phyloP scores from a whole-genome alignment of 2,888 invertebrate species.

The Clostera curtula region DNA sequence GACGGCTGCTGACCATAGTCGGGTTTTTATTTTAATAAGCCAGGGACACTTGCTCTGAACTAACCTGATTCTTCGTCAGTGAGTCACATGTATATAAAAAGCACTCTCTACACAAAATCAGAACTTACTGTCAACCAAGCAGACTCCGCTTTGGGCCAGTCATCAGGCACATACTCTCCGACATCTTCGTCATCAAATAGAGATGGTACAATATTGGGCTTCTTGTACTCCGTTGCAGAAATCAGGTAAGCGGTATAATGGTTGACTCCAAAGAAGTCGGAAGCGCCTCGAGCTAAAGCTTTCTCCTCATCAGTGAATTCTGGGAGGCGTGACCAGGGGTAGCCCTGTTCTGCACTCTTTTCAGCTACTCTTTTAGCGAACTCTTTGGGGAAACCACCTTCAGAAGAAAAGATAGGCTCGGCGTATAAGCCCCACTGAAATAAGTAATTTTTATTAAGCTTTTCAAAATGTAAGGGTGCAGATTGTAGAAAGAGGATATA shows the following conservation, averaged over 20 bases:
- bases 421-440: too few relatives aligned
- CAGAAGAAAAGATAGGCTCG: too few relatives aligned
- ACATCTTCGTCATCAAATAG: neutral
- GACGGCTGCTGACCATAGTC: too few relatives aligned
- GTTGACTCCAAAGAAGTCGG: constrained; percentile 52
- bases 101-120: too few relatives aligned
- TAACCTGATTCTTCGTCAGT: too few relatives aligned
- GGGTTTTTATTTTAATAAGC: too few relatives aligned
- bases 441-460: too few relatives aligned
- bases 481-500: too few relatives aligned
- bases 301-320: neutral
- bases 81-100: too few relatives aligned
- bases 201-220: neutral
- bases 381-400: too few relatives aligned
- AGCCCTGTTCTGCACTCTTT: neutral
- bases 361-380: constrained; percentile 35
- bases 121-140: neutral
- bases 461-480: too few relatives aligned
- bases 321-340: neutral
- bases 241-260: constrained; percentile 6
- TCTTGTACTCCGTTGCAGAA: neutral
- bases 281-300: constrained; percentile 34
- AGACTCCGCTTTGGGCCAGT: neutral
- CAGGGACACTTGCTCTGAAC: neutral
- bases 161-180: neutral